These are phyloP conservation scores for Peromyscus californicus DNA, from an alignment of 2,113 vertebrate genomes.

Conservation along the genomic window DNA sequence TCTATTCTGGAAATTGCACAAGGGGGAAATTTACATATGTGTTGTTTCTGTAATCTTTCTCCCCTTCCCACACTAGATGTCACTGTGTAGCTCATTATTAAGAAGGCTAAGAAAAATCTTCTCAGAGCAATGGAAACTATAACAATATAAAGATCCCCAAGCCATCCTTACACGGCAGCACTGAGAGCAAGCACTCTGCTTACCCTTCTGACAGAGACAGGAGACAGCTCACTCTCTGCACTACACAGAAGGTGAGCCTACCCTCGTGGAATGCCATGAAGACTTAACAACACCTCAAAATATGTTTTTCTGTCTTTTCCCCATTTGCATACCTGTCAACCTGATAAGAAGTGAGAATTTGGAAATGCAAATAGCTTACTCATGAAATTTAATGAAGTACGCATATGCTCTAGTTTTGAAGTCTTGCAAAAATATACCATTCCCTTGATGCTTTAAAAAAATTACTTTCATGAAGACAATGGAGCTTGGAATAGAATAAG, in stretches of 20 bases:
- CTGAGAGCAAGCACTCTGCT: conserved; percentile 59
- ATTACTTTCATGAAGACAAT: background rate
- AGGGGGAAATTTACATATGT: background rate
- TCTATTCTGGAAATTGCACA: background rate
- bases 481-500: background rate
- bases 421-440: conserved; percentile 26
- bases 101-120: conserved; percentile 43
- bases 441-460: conserved; percentile 23
- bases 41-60: background rate
- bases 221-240: background rate
- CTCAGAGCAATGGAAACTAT: background rate
- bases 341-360: conserved; percentile 72
- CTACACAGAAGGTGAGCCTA: background rate
- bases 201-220: conserved; percentile 20
- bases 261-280: background rate
- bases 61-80: conserved; percentile 81
- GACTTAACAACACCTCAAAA: background rate
- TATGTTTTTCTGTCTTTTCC: conserved; percentile 31
- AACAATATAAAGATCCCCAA: background rate
- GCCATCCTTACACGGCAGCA: conserved; percentile 40
- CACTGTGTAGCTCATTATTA: conserved; percentile 68
- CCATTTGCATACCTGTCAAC: conserved; percentile 75
- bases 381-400: conserved; percentile 76
- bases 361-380: conserved; percentile 70
- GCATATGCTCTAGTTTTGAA: conserved; percentile 59